Conservation (phyloP, 1,140 invertebrate species). For the Drosophila dunni region DNA sequence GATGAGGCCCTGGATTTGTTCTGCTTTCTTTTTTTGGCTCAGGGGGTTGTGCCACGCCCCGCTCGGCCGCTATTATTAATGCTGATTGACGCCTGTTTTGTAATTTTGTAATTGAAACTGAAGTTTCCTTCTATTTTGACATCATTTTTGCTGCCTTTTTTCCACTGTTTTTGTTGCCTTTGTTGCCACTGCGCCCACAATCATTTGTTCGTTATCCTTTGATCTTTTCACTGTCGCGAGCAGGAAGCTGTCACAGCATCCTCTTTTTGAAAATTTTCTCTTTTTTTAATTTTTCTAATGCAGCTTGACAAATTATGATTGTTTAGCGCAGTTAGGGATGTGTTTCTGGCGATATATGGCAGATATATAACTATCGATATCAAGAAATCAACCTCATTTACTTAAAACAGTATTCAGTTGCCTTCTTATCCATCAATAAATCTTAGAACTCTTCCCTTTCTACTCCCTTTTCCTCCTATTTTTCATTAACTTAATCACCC, state of each 20-base stretch:
- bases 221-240: constrained; percentile 74
- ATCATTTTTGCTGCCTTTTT: constrained; percentile 56
- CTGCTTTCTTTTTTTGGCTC: constrained; percentile 8
- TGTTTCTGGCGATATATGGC: neutral
- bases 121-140: constrained; percentile 66
- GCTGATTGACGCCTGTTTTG: constrained; percentile 81
- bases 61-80: constrained; percentile 63
- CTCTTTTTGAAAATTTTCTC: neutral
- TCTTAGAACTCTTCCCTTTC: neutral
- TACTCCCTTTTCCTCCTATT: neutral
- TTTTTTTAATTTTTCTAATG: constrained; percentile 74
- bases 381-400: too few species aligned
- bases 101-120: constrained; percentile 83
- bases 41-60: constrained; percentile 70
- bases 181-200: constrained; percentile 54
- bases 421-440: neutral
- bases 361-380: neutral
- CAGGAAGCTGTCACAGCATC: constrained; percentile 35
- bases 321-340: constrained; percentile 25
- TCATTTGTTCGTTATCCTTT: constrained; percentile 81
- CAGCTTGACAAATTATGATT: constrained; percentile 70
- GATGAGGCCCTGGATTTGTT: constrained; percentile 19
- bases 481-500: constrained; percentile 3
- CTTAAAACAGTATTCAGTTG: too few species aligned
- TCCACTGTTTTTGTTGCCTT: constrained; percentile 22